Evolutionary conservation across 2,888 invertebrate genomes (phyloP).

Genomic region (Helleia helle): DNA sequence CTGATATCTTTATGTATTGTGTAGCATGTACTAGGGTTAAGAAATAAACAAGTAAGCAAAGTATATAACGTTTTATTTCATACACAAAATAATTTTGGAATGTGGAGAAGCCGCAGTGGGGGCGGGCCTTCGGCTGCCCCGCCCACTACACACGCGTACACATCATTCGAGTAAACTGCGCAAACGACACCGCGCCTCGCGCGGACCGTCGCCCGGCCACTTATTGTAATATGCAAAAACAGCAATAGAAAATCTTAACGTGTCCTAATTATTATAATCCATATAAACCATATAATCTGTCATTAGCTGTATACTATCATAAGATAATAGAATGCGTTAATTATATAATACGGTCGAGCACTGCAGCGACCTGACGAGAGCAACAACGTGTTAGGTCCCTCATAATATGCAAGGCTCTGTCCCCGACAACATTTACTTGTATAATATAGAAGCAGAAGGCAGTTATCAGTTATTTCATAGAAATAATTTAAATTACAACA

Average conservation of each 20-base stretch:
- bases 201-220: not conserved
- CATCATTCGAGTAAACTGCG: not conserved
- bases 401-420: not conserved
- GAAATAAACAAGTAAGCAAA: constrained; percentile 44
- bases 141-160: not conserved
- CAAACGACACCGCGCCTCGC: too few relatives aligned
- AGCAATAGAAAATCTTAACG: constrained; percentile 4
- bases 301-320: not conserved
- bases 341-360: not conserved
- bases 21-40: constrained; percentile 32
- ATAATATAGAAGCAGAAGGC: too few relatives aligned
- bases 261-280: constrained; percentile 2
- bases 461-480: too few relatives aligned
- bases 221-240: not conserved
- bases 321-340: not conserved
- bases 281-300: constrained; percentile 2
- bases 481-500: too few relatives aligned
- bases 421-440: too few relatives aligned
- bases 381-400: not conserved
- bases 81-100: constrained; percentile 38
- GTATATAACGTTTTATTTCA: constrained; percentile 37
- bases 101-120: constrained; percentile 22
- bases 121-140: not conserved
- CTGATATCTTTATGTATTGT: constrained; percentile 38
- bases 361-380: not conserved